These are phyloP conservation scores for Eledone cirrhosa DNA, from an alignment of 2,888 invertebrate genomes.

Conservation along the genomic window DNA sequence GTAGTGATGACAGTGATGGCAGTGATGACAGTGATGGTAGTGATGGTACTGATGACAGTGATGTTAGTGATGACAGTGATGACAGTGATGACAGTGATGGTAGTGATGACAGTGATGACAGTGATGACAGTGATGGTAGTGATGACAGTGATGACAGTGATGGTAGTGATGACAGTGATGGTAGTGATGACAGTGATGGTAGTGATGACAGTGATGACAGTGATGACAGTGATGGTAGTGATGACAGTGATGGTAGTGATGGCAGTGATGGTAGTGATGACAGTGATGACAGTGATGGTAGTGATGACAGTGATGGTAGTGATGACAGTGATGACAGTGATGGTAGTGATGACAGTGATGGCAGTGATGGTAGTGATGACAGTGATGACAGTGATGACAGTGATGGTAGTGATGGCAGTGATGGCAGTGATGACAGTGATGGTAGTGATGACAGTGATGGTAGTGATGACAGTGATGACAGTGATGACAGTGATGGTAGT, in stretches of 20 bases:
- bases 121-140: conserved; percentile 13
- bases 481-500: background rate
- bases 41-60: conserved; percentile 1
- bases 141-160: conserved; percentile 10
- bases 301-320: background rate
- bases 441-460: background rate
- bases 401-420: conserved; percentile 12
- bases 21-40: conserved; percentile 1
- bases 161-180: conserved; percentile 17
- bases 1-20: background rate
- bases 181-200: conserved; percentile 12
- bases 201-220: background rate
- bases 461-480: background rate
- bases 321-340: conserved; percentile 3
- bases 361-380: background rate
- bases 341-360: conserved; percentile 22
- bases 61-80: too few species aligned
- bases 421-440: conserved; percentile 18
- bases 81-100: background rate
- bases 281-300: background rate
- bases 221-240: background rate
- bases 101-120: background rate
- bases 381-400: background rate
- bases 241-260: conserved; percentile 14
- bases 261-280: conserved; percentile 3